phyloP scores from a whole-genome alignment of 2,113 vertebrate genomes.

The Charadrius vociferus region DNA sequence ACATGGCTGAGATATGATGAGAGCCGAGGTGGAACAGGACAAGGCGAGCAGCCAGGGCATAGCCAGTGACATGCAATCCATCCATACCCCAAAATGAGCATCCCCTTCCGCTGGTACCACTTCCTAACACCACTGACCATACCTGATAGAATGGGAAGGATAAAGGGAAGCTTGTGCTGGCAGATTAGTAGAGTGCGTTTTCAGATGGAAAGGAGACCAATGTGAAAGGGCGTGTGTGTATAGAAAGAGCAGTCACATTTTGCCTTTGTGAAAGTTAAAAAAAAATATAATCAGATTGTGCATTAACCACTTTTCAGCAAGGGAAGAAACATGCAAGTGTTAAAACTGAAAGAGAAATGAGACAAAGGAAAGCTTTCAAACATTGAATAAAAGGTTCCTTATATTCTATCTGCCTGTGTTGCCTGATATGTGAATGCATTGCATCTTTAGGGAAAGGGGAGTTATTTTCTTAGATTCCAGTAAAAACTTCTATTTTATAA shows the following conservation, averaged over 20 bases:
- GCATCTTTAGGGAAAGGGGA: background rate
- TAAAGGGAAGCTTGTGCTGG: slow-evolving; percentile 17
- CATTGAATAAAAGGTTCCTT: background rate
- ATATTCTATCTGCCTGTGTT: background rate
- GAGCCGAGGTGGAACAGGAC: slow-evolving; percentile 8
- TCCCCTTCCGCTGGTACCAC: background rate
- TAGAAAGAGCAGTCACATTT: background rate
- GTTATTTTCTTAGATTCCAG: background rate
- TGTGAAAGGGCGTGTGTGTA: background rate
- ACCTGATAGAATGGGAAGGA: background rate
- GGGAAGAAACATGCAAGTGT: background rate
- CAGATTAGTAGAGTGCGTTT: background rate
- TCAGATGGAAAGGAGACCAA: background rate
- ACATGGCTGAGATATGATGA: background rate
- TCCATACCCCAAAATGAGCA: background rate
- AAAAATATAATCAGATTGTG: background rate
- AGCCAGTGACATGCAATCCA: background rate
- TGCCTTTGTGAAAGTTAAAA: background rate
- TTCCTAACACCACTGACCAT: background rate
- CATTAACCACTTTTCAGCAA: background rate
- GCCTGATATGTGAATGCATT: background rate
- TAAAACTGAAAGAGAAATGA: background rate
- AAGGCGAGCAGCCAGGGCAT: background rate
- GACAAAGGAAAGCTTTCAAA: slow-evolving; percentile 24
- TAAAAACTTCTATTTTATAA: background rate